A percentile compares a stretch with the other conserved stretches of the same genome.
Evolutionary conservation across 2,113 vertebrate species (phyloP).

Genomic region (Cardinalis cardinalis): DNA sequence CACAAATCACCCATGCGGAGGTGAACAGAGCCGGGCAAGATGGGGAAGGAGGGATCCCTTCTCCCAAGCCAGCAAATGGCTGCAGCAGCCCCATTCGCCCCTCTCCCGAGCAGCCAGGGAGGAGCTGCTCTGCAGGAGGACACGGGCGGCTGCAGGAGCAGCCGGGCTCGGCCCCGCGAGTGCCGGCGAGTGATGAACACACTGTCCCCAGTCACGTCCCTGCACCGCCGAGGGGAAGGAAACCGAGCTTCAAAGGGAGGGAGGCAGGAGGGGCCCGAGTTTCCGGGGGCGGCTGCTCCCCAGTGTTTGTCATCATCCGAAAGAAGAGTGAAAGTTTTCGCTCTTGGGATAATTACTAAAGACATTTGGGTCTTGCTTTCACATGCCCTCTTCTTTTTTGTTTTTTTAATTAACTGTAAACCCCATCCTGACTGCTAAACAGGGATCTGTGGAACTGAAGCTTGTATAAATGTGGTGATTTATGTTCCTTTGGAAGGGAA

Average conservation of each 20-base stretch:
- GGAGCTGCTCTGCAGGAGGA: not conserved
- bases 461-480: not conserved
- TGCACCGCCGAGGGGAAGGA: not conserved
- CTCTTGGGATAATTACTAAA: not conserved
- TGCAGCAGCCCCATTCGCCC: accelerated
- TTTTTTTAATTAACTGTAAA: not conserved
- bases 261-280: not conserved
- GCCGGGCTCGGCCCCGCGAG: not conserved
- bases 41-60: not conserved
- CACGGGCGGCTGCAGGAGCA: accelerated
- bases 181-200: not conserved
- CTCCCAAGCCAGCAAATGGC: not conserved
- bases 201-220: not conserved
- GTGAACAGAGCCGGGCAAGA: not conserved
- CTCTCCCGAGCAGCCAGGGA: not conserved
- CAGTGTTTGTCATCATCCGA: not conserved
- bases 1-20: not conserved
- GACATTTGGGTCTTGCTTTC: not conserved
- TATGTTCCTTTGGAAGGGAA: not conserved
- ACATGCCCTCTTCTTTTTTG: not conserved
- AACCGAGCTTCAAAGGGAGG: not conserved
- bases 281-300: not conserved
- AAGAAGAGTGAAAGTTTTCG: not conserved
- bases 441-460: not conserved
- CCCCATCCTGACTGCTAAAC: not conserved